Conservation (phyloP, 2,888 invertebrate species). For the Sialis lutaria region DNA sequence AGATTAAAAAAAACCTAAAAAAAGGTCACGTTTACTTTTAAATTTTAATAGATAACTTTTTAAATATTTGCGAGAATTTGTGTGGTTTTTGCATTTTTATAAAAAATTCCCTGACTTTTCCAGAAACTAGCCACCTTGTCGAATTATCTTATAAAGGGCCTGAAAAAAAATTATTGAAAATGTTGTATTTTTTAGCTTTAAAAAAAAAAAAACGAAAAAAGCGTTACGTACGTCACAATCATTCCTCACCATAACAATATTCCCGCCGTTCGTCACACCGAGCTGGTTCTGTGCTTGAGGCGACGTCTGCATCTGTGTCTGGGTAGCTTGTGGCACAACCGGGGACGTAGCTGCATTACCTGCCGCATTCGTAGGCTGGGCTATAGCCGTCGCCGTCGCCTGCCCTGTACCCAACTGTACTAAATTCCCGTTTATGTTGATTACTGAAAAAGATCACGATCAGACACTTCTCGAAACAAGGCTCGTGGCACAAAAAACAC, state of each 20-base stretch:
- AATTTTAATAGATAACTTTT: too few species aligned
- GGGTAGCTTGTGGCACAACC: conserved; percentile 24
- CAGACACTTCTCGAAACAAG: not conserved
- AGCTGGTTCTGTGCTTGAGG: conserved; percentile 30
- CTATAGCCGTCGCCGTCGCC: conserved; percentile 22
- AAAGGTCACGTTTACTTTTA: too few species aligned
- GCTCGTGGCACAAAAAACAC: not conserved
- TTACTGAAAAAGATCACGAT: conserved; percentile 35
- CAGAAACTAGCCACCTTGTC: too few species aligned
- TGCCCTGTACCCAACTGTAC: conserved; percentile 42
- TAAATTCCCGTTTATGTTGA: conserved; percentile 59
- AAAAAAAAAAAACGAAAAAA: not conserved
- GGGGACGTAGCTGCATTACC: conserved; percentile 22
- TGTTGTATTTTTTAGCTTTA: not conserved
- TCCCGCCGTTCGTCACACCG: conserved; percentile 48
- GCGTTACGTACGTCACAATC: conserved; percentile 20
- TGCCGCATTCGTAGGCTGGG: conserved; percentile 21
- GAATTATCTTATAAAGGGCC: too few species aligned
- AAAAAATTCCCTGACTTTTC: too few species aligned
- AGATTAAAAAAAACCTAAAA: too few species aligned
- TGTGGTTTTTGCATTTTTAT: too few species aligned
- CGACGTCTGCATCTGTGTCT: conserved; percentile 27
- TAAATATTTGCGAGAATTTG: too few species aligned
- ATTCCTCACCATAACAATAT: conserved; percentile 56
- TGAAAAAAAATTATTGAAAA: too few species aligned